phyloP scores from a whole-genome alignment of 64 coral and sea anemone genomes.

The Stichodactyla mertensii region DNA sequence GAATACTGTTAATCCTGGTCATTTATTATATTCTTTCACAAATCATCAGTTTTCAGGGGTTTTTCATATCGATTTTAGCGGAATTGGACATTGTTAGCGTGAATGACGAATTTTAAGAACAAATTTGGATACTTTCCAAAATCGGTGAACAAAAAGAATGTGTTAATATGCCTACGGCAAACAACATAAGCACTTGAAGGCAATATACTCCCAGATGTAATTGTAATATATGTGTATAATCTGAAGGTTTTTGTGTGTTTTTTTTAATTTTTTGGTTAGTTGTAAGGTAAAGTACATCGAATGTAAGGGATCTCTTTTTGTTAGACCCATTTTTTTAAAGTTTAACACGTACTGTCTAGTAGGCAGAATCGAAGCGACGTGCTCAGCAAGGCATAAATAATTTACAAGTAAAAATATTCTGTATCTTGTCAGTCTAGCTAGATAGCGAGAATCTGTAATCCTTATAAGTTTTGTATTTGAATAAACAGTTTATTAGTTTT shows the following conservation, averaged over 20 bases:
- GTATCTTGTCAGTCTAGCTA: background rate
- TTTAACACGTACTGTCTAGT: background rate
- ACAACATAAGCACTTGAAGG: background rate
- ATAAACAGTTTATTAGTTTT: constrained; percentile 1
- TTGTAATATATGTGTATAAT: constrained; percentile 1
- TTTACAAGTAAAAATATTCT: background rate
- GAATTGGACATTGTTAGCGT: background rate
- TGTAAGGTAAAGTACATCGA: background rate
- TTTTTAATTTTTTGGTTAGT: background rate
- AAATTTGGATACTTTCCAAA: background rate
- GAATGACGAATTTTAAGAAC: background rate
- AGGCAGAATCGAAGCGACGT: background rate
- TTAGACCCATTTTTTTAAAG: background rate
- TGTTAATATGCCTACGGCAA: background rate
- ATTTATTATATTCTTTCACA: background rate
- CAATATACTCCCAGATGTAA: background rate
- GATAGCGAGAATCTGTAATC: background rate
- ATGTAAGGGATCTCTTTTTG: background rate
- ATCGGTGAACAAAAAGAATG: background rate
- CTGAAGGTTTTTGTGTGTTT: background rate
- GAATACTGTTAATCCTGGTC: background rate
- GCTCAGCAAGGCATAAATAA: background rate
- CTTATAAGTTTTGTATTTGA: background rate
- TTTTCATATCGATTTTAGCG: background rate
- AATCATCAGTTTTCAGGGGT: background rate